Evolutionary conservation across 2,888 invertebrate species (phyloP), one percentile per base, ranked within the genome.

Genomic region (Ceramica pisi): DNA sequence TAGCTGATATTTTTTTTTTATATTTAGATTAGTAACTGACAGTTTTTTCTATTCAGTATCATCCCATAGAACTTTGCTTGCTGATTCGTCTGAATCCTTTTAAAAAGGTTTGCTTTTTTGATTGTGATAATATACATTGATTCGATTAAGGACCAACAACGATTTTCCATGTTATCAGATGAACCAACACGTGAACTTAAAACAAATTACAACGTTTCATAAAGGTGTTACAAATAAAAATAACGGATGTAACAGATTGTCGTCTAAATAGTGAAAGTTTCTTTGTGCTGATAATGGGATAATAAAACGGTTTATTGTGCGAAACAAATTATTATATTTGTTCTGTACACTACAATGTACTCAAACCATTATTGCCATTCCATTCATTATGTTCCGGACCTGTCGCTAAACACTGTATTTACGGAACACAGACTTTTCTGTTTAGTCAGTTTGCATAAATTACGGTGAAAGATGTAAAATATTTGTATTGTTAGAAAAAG

Each of bases 221-320:
- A 71, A 84, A 73, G 70, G 75, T 75, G 71, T 80, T 73, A 80
- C 62, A 78, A 82, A 82, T 75, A 81, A 82, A 82, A 80, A 74
- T 75, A 80, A 80, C 91, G 92, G 92, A 92, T 87, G 89, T 89
- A 78, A 85, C 89, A 83, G 82, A 87, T 92, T 90, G 84, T 78
- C 80, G 70, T 77, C 75, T 84, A 80, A 89, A 89, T 84, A 87
- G 92, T 88, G 92, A 92, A 92, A 93, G 92, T 86, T 83, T 73
- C 67, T 61, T 83, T 81, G 62, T 83, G 69, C 67, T 76, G 71
- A 81, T 90, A 88, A 87, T 86, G 74, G 75, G 83, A 86, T 88
- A 88, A 89, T 86, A 76, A 78, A 65, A 77, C 61, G 78, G 82
- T 84, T 85, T 74, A 86, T 87, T 87, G 82, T 82, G 70, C 53